Percentiles rank a stretch among this genome's conserved stretches.
Evolutionary conservation across 2,797 vertebrate genomes (phyloP).

Genomic region (Microctenopoma stevenorrisi): DNA sequence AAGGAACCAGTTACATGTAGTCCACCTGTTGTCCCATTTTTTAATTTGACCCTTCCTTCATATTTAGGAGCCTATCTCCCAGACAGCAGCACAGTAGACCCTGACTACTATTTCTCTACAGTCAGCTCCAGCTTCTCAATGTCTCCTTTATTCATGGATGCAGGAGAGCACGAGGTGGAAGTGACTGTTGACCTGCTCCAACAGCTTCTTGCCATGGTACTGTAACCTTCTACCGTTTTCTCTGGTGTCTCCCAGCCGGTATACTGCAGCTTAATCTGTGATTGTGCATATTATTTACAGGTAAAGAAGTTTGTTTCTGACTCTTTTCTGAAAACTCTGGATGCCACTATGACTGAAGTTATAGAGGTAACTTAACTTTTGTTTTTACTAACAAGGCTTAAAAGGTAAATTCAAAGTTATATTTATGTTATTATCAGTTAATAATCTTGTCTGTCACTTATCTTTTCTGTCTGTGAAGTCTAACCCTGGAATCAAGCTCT

Average conservation of each 20-base stretch:
- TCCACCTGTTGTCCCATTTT: not conserved
- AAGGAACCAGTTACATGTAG: not conserved
- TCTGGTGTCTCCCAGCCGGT: not conserved
- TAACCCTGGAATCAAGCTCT: constrained; percentile 84
- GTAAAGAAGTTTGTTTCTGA: constrained; percentile 92
- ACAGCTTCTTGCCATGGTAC: constrained; percentile 91
- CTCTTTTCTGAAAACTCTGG: constrained; percentile 89
- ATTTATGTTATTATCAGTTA: not conserved
- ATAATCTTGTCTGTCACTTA: constrained; percentile 32
- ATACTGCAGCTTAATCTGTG: not conserved
- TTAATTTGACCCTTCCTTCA: not conserved
- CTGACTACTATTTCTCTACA: constrained; percentile 94
- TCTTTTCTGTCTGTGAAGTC: constrained; percentile 75
- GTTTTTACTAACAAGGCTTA: not conserved
- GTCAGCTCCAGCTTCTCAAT: constrained; percentile 96
- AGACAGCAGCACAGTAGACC: constrained; percentile 88
- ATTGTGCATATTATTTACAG: constrained; percentile 65
- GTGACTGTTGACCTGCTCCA: constrained; percentile 89
- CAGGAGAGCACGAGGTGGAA: constrained; percentile 87
- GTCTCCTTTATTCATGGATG: constrained; percentile 90
- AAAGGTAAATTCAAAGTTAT: not conserved
- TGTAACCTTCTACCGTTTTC: not conserved
- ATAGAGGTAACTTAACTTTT: constrained; percentile 81
- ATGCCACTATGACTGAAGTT: constrained; percentile 84
- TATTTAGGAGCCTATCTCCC: constrained; percentile 87